Conservation (phyloP, 23 tunicate genomes). For the Trididemnum nubilum region DNA sequence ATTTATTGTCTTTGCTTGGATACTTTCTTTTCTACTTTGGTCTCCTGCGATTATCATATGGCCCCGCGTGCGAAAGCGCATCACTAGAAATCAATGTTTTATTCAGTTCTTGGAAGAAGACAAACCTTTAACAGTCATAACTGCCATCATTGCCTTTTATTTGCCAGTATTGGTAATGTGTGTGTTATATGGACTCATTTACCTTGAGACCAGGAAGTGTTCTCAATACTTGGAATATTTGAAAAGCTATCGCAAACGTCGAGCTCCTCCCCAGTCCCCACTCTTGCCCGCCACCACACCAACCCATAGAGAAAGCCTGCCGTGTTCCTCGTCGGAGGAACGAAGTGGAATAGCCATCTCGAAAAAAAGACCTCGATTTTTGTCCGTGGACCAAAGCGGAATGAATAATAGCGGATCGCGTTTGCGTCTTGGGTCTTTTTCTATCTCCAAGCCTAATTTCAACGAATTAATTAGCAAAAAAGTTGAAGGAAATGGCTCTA, state of each 20-base stretch:
- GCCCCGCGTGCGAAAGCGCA: slow-evolving; percentile 60
- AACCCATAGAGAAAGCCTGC: not conserved
- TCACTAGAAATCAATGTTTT: slow-evolving; percentile 36
- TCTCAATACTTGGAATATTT: slow-evolving; percentile 81
- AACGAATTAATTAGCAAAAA: too few relatives aligned
- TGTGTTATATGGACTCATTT: slow-evolving; percentile 73
- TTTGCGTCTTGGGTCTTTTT: not conserved
- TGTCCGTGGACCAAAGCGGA: slow-evolving; percentile 6
- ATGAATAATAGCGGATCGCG: not conserved
- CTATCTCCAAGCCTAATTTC: not conserved
- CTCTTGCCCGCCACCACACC: not conserved
- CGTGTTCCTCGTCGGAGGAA: not conserved
- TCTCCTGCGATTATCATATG: slow-evolving; percentile 83
- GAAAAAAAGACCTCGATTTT: not conserved
- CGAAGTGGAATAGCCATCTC: too few relatives aligned
- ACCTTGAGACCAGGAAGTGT: slow-evolving; percentile 76
- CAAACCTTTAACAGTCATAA: slow-evolving; percentile 65
- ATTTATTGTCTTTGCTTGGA: slow-evolving; percentile 79
- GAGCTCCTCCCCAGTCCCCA: slow-evolving; percentile 27
- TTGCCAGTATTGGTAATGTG: slow-evolving; percentile 80
- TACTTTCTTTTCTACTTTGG: slow-evolving; percentile 81
- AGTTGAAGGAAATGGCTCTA: too few relatives aligned
- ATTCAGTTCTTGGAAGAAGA: slow-evolving; percentile 75
- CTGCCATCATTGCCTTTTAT: slow-evolving; percentile 88
- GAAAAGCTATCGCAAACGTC: slow-evolving; percentile 50